These are phyloP conservation scores for Eutrigla gurnardus DNA, from an alignment of 2,797 vertebrate species.

Conservation along the genomic window DNA sequence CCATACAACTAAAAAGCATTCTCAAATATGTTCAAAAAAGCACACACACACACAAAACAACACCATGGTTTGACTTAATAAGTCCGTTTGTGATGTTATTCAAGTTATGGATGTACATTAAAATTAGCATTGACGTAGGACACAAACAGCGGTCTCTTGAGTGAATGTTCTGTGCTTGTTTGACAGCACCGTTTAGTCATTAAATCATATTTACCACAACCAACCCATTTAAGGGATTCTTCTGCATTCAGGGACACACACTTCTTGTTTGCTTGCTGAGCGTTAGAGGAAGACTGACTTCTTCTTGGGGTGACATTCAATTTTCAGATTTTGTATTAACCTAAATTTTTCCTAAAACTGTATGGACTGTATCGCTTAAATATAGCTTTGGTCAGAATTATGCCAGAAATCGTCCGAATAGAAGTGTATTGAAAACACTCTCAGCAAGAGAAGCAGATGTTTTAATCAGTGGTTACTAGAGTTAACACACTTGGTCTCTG, in stretches of 20 bases:
- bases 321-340: not conserved
- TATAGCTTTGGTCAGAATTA: slow-evolving; percentile 16
- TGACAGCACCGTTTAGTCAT: not conserved
- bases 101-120: not conserved
- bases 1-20: not conserved
- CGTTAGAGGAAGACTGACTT: not conserved
- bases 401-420: slow-evolving; percentile 13
- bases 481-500: slow-evolving; percentile 30
- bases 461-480: slow-evolving; percentile 14
- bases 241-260: not conserved
- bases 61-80: not conserved
- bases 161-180: too few relatives aligned
- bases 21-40: too few relatives aligned
- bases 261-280: not conserved
- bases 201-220: not conserved
- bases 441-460: slow-evolving; percentile 18
- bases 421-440: slow-evolving; percentile 25
- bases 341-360: not conserved
- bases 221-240: not conserved
- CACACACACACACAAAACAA: not conserved
- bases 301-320: too few relatives aligned
- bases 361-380: slow-evolving; percentile 19
- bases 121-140: not conserved
- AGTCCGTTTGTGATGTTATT: not conserved
- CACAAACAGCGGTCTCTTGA: too few relatives aligned